Conservation (phyloP, 2,888 invertebrate genomes). For the Anoncus sp. region DNA sequence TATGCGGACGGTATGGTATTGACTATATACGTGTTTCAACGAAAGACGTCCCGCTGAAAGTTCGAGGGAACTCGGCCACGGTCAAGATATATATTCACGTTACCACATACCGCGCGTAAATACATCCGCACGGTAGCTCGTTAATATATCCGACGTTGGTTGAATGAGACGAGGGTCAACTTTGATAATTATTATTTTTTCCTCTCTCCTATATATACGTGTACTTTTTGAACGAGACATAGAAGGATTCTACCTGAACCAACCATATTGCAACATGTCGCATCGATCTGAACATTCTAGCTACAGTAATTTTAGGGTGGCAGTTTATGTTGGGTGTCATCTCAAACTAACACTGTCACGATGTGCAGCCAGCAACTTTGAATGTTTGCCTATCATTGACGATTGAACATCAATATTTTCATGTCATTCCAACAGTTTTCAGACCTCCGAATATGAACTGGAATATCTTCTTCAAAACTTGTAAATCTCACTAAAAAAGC, state of each 20-base stretch:
- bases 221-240: background rate
- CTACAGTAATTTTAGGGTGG: background rate
- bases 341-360: background rate
- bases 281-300: background rate
- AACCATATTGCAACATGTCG: too few species aligned
- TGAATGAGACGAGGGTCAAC: slow-evolving; percentile 12
- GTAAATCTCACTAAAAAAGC: too few species aligned
- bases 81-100: too few species aligned
- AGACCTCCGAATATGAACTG: too few species aligned
- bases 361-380: background rate
- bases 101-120: slow-evolving; percentile 45
- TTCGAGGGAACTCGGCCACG: too few species aligned
- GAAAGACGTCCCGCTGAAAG: too few species aligned
- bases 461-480: too few species aligned
- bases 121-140: slow-evolving; percentile 40
- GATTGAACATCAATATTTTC: background rate
- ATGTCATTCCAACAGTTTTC: too few species aligned
- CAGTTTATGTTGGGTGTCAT: background rate
- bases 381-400: background rate
- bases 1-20: too few species aligned
- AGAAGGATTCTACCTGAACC: background rate
- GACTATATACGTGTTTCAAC: too few species aligned
- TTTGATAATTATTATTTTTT: background rate
- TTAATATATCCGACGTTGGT: slow-evolving; percentile 15
- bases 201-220: background rate